Conservation (phyloP, 2,113 vertebrate genomes). For the Nannospalax galili region DNA sequence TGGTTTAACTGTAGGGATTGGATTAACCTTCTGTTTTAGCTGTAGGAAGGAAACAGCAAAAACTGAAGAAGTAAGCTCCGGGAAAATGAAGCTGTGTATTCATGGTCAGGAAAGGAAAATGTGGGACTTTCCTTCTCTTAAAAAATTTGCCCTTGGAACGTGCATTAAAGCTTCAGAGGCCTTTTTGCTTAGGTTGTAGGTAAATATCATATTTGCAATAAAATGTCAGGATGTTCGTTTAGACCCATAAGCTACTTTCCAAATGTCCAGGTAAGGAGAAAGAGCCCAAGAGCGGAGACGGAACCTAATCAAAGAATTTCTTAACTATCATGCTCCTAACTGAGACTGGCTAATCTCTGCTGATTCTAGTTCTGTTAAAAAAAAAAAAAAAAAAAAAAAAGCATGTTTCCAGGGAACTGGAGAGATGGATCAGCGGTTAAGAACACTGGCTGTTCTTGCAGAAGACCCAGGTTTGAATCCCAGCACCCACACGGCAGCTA, state of each 20-base stretch:
- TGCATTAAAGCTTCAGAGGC: background rate
- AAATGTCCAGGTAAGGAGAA: background rate
- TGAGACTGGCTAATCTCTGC: background rate
- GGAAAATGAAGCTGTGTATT: background rate
- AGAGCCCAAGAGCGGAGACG: slow-evolving; percentile 20
- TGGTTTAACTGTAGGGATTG: background rate
- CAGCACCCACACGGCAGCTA: too few relatives aligned
- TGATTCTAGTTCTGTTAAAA: background rate
- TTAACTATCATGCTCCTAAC: background rate
- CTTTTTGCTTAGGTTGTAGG: background rate
- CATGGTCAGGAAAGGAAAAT: background rate
- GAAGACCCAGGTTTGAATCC: too few relatives aligned
- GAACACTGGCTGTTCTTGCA: too few relatives aligned
- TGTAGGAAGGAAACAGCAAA: background rate
- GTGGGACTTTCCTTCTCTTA: background rate
- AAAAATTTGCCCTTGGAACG: background rate
- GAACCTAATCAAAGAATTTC: background rate
- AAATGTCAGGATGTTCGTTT: background rate
- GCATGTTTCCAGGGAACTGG: too few relatives aligned
- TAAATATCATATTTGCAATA: background rate
- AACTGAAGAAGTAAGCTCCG: background rate
- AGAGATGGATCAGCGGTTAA: too few relatives aligned
- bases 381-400: too few relatives aligned
- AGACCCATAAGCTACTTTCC: background rate
- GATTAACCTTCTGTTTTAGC: background rate